Base-by-base conservation (phyloP, 2,888 invertebrate species). In the Lithophane leautieri region DNA sequence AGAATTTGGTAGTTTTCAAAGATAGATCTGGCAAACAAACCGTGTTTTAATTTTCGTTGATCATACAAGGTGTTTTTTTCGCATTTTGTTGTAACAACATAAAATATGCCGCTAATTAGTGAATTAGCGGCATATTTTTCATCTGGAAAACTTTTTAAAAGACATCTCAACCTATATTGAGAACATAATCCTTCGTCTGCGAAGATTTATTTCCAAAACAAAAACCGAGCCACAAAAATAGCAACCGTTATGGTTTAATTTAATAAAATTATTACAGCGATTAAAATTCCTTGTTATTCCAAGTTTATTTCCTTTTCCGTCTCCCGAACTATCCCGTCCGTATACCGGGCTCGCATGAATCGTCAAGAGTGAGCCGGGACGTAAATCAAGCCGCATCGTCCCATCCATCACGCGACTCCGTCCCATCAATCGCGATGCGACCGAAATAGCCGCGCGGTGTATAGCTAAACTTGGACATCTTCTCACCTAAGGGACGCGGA, bases 401-500 rank as follows among this genome's bases (percentile, higher is more conserved):
- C 91, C 93, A 96, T 96, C 95, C 94, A 96, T 96, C 96, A 96
- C 91, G 94, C 87, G 87, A 87, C 91, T 92, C 88, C 90, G 91
- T 87, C 90, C 93, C 95, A 96, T 96, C 95, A 95, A 96, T 96
- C 93, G 89, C 83, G 83, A 72, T 69, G 81, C 74, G 90, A 93
- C 95, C 89, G 93, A 94, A 96, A 96, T 96, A 96, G 95, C 91
- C 89, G 88, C 82, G 85, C 85, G 85, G 84, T 89, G 90, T 89
- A 88, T 88, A 87, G 89, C 90, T 90, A 89, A 91, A 92, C 90
- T 88, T 90, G 91, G 90, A 90, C 86, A 83, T 86, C 89, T 91
- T 91, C 91, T 91, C 91, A 91, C 92, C 92, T 91, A 89, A 86
- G 80, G 83, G 83, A 86, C 86, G 85, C 83, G 75, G 70, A 70